Evolutionary conservation across 2,113 vertebrate genomes (phyloP).

Genomic region (Crotalus helleri): DNA sequence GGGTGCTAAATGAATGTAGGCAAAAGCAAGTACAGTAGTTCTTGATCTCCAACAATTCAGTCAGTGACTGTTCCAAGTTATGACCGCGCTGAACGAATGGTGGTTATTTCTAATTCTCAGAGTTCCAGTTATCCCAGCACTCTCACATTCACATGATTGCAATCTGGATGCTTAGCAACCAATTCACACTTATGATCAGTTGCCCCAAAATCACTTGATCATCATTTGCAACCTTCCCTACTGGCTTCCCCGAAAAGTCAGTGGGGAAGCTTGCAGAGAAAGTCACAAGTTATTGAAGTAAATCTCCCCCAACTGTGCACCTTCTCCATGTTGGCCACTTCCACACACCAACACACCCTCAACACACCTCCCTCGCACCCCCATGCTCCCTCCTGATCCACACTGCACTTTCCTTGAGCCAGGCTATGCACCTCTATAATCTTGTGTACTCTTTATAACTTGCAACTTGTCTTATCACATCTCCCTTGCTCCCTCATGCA

Average conservation of each 20-base stretch:
- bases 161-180: background rate
- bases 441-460: background rate
- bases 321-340: background rate
- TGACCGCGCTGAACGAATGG: background rate
- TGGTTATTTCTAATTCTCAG: background rate
- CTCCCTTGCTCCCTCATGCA: background rate
- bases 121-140: background rate
- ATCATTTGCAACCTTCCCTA: background rate
- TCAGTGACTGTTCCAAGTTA: background rate
- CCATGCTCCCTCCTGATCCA: background rate
- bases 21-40: background rate
- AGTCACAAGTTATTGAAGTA: background rate
- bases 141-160: background rate
- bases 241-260: background rate
- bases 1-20: background rate
- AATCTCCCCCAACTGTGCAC: background rate
- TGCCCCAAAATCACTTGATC: background rate
- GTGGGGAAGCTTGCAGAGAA: background rate
- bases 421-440: background rate
- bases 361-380: background rate
- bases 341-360: background rate
- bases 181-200: background rate
- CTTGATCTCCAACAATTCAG: background rate
- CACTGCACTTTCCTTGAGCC: background rate
- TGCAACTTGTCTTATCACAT: background rate